phyloP scores from a whole-genome alignment of 2,888 invertebrate species.

The Ferrisia virgata region DNA sequence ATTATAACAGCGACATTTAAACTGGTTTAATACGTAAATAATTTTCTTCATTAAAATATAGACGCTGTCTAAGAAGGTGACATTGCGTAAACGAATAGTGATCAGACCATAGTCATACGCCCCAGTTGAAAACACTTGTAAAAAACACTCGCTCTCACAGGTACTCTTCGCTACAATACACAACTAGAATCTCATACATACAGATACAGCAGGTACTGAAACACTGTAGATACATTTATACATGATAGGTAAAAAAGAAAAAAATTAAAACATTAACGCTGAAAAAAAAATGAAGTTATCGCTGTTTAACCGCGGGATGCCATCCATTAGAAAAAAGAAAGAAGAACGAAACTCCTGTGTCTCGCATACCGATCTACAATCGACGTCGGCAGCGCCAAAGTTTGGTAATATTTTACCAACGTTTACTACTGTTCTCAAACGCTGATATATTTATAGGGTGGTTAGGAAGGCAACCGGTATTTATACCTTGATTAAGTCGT shows the following conservation, averaged over 20 bases:
- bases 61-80: background rate
- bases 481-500: slow-evolving; percentile 28
- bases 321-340: background rate
- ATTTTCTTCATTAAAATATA: background rate
- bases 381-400: slow-evolving; percentile 28
- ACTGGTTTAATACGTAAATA: background rate
- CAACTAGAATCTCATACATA: background rate
- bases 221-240: too few species aligned
- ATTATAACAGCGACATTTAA: background rate
- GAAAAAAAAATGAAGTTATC: slow-evolving; percentile 33
- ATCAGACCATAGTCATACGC: background rate
- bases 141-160: background rate
- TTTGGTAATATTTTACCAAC: slow-evolving; percentile 31
- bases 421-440: slow-evolving; percentile 31
- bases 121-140: background rate
- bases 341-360: background rate
- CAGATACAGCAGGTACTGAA: too few species aligned
- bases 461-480: slow-evolving; percentile 24
- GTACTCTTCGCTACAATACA: background rate
- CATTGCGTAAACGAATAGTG: background rate
- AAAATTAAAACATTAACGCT: background rate
- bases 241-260: background rate
- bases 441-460: slow-evolving; percentile 31
- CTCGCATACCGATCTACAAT: slow-evolving; percentile 38
- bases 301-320: background rate